Conservation (phyloP, 2,797 vertebrate species). For the Huso huso region DNA sequence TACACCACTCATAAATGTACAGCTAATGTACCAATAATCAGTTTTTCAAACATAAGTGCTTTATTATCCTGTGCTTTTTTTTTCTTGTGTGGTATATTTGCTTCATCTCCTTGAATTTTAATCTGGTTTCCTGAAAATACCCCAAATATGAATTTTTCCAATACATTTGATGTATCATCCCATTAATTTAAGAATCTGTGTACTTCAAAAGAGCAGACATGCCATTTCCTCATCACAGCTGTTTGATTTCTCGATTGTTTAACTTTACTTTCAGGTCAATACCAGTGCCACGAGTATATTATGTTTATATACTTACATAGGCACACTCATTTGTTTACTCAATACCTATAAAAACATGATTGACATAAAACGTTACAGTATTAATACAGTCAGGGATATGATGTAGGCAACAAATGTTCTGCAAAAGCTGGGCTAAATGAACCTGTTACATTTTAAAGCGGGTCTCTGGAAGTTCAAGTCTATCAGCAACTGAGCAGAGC, state of each 20-base stretch:
- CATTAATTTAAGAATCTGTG: neutral
- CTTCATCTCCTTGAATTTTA: neutral
- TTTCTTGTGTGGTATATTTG: conserved; percentile 1
- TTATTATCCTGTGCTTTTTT: neutral
- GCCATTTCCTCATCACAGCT: neutral
- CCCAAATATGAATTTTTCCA: neutral
- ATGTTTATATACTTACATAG: too few relatives aligned
- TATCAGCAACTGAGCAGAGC: conserved; percentile 37
- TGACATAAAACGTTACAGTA: too few relatives aligned
- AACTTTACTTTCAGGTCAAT: too few relatives aligned
- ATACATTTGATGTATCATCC: neutral
- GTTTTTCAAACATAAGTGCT: neutral
- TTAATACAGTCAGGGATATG: too few relatives aligned
- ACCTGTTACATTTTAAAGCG: conserved; percentile 35
- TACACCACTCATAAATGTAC: conserved; percentile 1
- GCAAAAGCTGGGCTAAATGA: conserved; percentile 29
- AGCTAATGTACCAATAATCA: conserved; percentile 1
- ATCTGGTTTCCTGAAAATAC: neutral
- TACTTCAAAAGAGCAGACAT: neutral
- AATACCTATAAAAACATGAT: too few relatives aligned
- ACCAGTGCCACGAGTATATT: too few relatives aligned
- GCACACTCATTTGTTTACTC: too few relatives aligned
- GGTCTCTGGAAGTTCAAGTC: conserved; percentile 28
- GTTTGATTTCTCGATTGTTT: too few relatives aligned
- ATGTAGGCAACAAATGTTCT: conserved; percentile 5